phyloP scores from a whole-genome alignment of 2,797 vertebrate species.

The Macrochelys suwanniensis region DNA sequence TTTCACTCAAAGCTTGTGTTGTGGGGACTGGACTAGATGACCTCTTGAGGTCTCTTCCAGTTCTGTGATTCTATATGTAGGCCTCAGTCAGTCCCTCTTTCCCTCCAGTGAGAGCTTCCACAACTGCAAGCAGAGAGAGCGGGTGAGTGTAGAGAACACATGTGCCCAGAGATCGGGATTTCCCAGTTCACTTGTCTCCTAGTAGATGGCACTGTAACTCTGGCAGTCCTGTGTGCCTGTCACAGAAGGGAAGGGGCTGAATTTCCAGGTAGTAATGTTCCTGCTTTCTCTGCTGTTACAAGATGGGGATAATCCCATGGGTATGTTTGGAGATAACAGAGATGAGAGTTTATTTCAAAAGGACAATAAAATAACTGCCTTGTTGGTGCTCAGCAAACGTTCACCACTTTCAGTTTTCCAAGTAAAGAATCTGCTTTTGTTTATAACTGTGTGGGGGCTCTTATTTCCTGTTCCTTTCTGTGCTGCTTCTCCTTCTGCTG shows the following conservation, averaged over 20 bases:
- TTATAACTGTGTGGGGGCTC: not conserved
- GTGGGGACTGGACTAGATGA: not conserved
- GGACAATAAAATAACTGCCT: not conserved
- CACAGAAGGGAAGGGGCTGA: not conserved
- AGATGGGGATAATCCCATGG: not conserved
- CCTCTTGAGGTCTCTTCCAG: too few relatives aligned
- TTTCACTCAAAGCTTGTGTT: not conserved
- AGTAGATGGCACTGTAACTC: not conserved
- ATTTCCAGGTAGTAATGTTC: not conserved
- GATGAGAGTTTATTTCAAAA: not conserved
- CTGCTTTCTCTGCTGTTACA: not conserved
- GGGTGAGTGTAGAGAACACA: not conserved
- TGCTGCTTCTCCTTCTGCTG: not conserved
- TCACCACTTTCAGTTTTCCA: not conserved
- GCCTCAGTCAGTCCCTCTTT: not conserved
- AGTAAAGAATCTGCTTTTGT: slow-evolving; percentile 48
- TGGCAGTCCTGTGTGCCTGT: not conserved
- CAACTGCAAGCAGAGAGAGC: not conserved
- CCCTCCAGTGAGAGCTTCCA: not conserved
- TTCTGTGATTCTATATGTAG: not conserved
- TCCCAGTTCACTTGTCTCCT: not conserved
- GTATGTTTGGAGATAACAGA: not conserved
- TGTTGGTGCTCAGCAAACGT: not conserved
- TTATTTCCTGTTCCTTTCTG: not conserved
- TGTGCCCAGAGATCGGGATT: not conserved